phyloP scores from a whole-genome alignment of 2,797 vertebrate genomes.

The Malacoraja senta region DNA sequence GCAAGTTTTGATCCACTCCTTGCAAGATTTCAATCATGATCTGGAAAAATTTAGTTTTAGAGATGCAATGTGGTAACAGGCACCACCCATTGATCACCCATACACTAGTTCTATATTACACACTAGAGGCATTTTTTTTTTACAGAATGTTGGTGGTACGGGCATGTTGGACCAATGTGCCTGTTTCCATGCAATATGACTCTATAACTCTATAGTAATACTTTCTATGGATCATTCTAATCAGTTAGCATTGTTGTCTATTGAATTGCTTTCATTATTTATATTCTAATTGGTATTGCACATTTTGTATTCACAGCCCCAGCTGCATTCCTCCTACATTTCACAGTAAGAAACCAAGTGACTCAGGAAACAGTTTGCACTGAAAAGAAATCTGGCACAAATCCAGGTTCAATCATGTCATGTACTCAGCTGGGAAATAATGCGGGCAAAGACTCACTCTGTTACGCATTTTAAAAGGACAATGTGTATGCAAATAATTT shows the following conservation, averaged over 20 bases:
- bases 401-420: conserved; percentile 21
- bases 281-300: not conserved
- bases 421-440: not conserved
- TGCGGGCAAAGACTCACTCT: not conserved
- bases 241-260: not conserved
- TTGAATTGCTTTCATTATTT: conserved; percentile 12
- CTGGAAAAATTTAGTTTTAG: too few species aligned
- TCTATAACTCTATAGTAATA: not conserved
- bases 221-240: not conserved
- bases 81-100: too few species aligned
- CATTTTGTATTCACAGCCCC: conserved; percentile 13
- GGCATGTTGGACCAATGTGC: too few species aligned
- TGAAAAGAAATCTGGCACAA: not conserved
- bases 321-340: conserved; percentile 9
- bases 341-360: conserved; percentile 30
- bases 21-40: too few species aligned
- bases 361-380: not conserved
- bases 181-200: too few species aligned
- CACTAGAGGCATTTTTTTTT: too few species aligned
- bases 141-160: too few species aligned
- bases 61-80: too few species aligned
- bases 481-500: not conserved
- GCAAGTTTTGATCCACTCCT: too few species aligned
- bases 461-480: not conserved
- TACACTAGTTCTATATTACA: too few species aligned